Evolutionary conservation across 2,797 vertebrate species (phyloP).

Genomic region (Anabas testudineus): DNA sequence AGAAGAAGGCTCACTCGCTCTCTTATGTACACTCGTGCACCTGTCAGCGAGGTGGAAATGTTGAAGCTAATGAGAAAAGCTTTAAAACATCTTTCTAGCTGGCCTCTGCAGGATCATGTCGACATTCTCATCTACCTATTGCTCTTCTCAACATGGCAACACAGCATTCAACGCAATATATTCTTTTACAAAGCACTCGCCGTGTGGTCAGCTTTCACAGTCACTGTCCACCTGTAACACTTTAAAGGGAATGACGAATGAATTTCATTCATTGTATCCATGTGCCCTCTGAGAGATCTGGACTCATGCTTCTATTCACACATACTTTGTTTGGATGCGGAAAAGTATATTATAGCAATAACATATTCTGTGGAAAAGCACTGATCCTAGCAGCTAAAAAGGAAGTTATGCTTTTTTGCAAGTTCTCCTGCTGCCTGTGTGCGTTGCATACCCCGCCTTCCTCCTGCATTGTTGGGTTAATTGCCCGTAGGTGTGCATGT

Average conservation of each 20-base stretch:
- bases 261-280: too few species aligned
- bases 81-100: conserved; percentile 36
- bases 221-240: background rate
- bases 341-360: too few species aligned
- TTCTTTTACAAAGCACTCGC: background rate
- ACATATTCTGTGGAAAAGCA: background rate
- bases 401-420: too few species aligned
- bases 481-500: too few species aligned
- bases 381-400: too few species aligned
- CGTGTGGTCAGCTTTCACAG: conserved; percentile 1
- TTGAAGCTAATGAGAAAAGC: conserved; percentile 48
- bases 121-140: conserved; percentile 10
- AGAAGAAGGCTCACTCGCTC: conserved; percentile 20
- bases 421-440: too few species aligned
- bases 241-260: background rate
- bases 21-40: background rate
- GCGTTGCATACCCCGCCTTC: too few species aligned
- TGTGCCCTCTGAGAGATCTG: background rate
- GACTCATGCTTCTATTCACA: too few species aligned
- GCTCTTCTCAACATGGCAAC: background rate
- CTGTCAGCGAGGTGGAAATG: conserved; percentile 31
- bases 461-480: too few species aligned
- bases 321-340: too few species aligned
- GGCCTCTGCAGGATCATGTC: conserved; percentile 25
- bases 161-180: background rate